Conservation (phyloP, 2,888 invertebrate species). For the Parnassius orleans region DNA sequence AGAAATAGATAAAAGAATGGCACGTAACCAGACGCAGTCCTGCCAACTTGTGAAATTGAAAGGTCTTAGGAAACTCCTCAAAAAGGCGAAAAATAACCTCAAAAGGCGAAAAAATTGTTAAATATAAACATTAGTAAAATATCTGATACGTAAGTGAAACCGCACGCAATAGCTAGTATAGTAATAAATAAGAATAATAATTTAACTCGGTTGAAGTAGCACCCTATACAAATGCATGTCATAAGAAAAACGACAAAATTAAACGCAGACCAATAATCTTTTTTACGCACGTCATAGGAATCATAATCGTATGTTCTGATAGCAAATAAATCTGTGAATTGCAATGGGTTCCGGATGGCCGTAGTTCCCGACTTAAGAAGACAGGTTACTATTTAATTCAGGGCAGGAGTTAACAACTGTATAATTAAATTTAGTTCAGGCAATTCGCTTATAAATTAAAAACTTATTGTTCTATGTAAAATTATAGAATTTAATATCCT, state of each 20-base stretch:
- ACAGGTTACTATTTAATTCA: constrained; percentile 55
- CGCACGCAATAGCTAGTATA: background rate
- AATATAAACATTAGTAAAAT: no score
- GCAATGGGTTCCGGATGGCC: constrained; percentile 51
- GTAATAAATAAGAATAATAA: constrained; percentile 10
- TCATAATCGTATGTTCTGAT: constrained; percentile 7
- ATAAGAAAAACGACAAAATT: constrained; percentile 9
- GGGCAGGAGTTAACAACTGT: constrained; percentile 39
- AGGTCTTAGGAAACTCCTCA: no score
- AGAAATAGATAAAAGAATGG: no score
- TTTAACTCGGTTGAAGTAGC: constrained; percentile 6
- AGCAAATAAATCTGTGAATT: constrained; percentile 25
- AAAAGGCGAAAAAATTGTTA: no score
- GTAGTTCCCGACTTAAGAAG: constrained; percentile 52
- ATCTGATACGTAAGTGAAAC: no score
- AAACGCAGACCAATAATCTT: background rate
- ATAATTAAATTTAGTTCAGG: constrained; percentile 4
- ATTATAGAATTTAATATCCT: no score
- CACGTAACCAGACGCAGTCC: no score
- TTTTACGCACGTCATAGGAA: background rate
- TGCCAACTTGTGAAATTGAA: no score
- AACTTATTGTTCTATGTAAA: no score
- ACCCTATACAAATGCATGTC: constrained; percentile 5
- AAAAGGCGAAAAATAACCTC: no score
- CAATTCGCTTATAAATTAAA: no score